Base-by-base conservation (phyloP, 1,140 invertebrate genomes). In the Drosophila busckii region DNA sequence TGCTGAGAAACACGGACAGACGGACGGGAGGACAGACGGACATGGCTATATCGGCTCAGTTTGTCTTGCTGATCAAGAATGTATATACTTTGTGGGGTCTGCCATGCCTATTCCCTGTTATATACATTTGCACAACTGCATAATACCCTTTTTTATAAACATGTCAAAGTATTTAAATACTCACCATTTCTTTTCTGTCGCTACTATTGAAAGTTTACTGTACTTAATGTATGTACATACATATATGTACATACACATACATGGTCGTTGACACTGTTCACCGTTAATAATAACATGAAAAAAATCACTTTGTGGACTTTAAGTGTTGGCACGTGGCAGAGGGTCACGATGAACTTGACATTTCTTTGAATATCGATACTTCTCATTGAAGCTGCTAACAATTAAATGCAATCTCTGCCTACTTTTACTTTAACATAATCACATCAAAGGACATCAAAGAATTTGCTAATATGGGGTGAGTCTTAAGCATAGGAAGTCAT, bases 371-470 rank as follows among this genome's bases (percentile, higher is more conserved):
- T 52, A 13, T 35, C 34, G 15, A 10, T 25, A 20, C 16, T 6
- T 2, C 31, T 37, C 17, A 4, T 42, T 53, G 49, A 50, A n/a
- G n/a, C 15, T 32, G 7, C 23, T 55, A 17, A 12, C 49, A 40
- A 35, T 28, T 35, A 44, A 25, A 44, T 44, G 34, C 29, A 44
- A 7, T 35, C 19, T 1, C 37, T 26, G 42, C 4, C 23, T 13
- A 23, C 31, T 38, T 55, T 46, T 55, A 48, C 37, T 46, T 5
- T 2, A 17, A 6, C 25, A 55, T 38, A 46, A 38, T 13, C n/a
- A 48, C 25, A 48, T 56, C 53, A 56, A 56, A 56, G 10, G 34
- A 56, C 17, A 56, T 56, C 53, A 56, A 56, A 56, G 53, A 15
- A 2, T 37, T 37, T 20, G 10, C 7, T 17, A 44, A 44, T 17